These are phyloP conservation scores for Steinernema khuongi DNA, from an alignment of 1,140 invertebrate genomes.

Conservation along the genomic window DNA sequence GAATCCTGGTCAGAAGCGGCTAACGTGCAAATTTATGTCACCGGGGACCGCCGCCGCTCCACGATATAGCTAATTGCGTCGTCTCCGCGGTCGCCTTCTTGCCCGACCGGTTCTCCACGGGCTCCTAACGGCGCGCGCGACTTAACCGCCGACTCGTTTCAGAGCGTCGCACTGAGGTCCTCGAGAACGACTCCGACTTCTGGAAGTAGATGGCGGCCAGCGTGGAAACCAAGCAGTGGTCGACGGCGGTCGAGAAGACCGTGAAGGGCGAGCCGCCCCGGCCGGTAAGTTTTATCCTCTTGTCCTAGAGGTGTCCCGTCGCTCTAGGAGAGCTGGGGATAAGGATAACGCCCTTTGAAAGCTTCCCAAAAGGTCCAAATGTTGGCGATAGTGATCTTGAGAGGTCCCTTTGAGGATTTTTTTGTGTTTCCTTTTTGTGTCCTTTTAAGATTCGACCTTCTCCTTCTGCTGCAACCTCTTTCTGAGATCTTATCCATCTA, in stretches of 20 bases:
- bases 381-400: too few species aligned
- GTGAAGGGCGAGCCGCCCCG: not conserved
- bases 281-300: not conserved
- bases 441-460: too few species aligned
- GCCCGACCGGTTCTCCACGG: not conserved
- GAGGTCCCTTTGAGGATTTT: too few species aligned
- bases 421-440: too few species aligned
- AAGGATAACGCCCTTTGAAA: too few species aligned
- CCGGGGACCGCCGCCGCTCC: not conserved
- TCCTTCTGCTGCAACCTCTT: too few species aligned
- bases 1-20: not conserved
- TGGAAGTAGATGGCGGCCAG: not conserved
- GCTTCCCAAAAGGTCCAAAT: too few species aligned
- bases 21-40: conserved; percentile 13
- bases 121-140: conserved; percentile 8
- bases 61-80: conserved; percentile 13
- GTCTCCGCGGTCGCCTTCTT: not conserved
- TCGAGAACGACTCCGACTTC: not conserved
- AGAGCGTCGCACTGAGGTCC: not conserved
- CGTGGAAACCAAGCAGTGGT: conserved; percentile 10
- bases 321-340: too few species aligned
- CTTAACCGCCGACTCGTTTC: not conserved
- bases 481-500: too few species aligned
- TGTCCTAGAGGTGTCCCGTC: too few species aligned
- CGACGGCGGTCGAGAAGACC: not conserved